phyloP scores from a whole-genome alignment of 2,113 vertebrate genomes.

The Loxodonta africana region DNA sequence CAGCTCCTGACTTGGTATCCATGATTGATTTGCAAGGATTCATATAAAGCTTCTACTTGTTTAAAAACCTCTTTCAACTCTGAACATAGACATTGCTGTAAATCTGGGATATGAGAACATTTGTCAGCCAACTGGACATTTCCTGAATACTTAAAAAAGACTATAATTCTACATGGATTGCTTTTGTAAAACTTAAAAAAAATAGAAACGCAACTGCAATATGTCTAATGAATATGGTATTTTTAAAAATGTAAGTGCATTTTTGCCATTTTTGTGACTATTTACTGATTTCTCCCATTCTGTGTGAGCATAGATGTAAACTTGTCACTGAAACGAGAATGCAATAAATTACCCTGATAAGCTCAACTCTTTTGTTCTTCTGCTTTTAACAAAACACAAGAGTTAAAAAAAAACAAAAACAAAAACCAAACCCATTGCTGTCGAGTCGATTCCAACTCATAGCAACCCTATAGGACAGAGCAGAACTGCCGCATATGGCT shows the following conservation, averaged over 20 bases:
- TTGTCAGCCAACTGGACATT: conserved; percentile 57
- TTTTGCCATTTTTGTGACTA: conserved; percentile 36
- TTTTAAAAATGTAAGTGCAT: conserved; percentile 36
- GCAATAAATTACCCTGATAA: conserved; percentile 62
- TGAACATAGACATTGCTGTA: conserved; percentile 45
- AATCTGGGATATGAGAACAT: conserved; percentile 60
- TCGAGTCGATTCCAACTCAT: too few relatives aligned
- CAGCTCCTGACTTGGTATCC: conserved; percentile 31
- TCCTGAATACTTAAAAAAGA: conserved; percentile 26
- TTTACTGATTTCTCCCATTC: conserved; percentile 29
- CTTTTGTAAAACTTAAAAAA: conserved; percentile 59
- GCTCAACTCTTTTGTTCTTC: conserved; percentile 46
- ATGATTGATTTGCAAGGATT: conserved; percentile 62
- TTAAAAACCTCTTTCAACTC: conserved; percentile 51
- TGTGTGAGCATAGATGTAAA: conserved; percentile 50
- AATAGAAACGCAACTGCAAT: background rate
- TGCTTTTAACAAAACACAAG: background rate
- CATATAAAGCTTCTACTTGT: conserved; percentile 48
- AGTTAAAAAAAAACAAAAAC: too few relatives aligned
- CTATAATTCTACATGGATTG: conserved; percentile 38
- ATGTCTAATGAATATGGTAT: conserved; percentile 36
- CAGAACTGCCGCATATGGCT: too few relatives aligned
- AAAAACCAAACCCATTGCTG: too few relatives aligned
- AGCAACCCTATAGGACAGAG: too few relatives aligned
- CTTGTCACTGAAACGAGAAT: conserved; percentile 60